These are phyloP conservation scores for Agapostemon virescens DNA, from an alignment of 2,888 invertebrate species.

Conservation along the genomic window DNA sequence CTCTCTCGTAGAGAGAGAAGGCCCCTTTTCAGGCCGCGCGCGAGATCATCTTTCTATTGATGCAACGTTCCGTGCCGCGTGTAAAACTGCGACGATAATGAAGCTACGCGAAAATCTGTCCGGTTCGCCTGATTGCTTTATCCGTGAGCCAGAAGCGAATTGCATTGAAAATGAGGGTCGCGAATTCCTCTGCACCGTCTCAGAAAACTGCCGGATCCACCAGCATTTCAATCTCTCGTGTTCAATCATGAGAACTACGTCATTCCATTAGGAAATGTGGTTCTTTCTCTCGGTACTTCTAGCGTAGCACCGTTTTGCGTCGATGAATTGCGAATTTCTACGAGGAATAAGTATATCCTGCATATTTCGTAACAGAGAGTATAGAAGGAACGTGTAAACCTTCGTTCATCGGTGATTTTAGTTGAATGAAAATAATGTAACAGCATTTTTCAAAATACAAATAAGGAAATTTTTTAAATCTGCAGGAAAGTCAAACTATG, in stretches of 20 bases:
- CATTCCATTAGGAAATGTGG: background rate
- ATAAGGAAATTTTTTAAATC: too few species aligned
- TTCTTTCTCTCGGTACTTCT: background rate
- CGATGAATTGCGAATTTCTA: background rate
- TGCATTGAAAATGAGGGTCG: conserved; percentile 13
- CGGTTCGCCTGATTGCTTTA: conserved; percentile 22
- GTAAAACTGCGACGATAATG: conserved; percentile 62
- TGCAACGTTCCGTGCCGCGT: conserved; percentile 56
- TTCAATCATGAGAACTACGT: accelerated
- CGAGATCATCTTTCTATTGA: conserved; percentile 79
- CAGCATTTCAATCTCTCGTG: background rate
- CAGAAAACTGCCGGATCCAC: background rate
- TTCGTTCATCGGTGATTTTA: too few species aligned
- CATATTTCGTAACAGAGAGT: too few species aligned
- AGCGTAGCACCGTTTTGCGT: background rate
- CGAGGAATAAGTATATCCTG: background rate
- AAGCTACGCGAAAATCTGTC: conserved; percentile 50
- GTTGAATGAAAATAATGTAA: too few species aligned
- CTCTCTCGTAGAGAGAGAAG: conserved; percentile 49
- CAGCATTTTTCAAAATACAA: too few species aligned
- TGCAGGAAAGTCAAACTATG: too few species aligned
- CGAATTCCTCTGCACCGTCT: background rate
- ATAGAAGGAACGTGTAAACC: too few species aligned
- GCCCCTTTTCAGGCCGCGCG: conserved; percentile 63
- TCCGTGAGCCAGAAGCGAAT: background rate